A percentile compares a stretch with the other conserved stretches of the same genome.
These are phyloP conservation scores for Dorcus parallelipipedus DNA, from an alignment of 2,888 invertebrate genomes.

Conservation along the genomic window DNA sequence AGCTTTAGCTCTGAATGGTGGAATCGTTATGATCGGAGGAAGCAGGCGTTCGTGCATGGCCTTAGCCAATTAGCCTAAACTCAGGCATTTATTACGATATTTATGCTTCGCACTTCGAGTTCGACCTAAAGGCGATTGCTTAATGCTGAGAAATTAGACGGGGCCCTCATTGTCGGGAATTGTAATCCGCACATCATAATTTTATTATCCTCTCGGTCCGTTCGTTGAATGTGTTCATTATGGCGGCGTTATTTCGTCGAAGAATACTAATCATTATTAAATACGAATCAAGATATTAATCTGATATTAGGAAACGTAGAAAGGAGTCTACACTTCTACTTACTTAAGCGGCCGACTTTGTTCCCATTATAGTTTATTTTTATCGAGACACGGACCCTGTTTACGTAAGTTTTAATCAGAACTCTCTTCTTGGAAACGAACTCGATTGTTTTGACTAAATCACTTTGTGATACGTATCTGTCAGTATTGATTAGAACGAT, in stretches of 20 bases:
- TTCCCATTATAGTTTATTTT: too few relatives aligned
- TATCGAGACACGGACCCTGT: too few relatives aligned
- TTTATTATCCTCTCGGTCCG: slow-evolving; percentile 7
- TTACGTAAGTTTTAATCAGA: too few relatives aligned
- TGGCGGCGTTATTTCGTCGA: not conserved
- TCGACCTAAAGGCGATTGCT: not conserved
- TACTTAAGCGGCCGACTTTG: not conserved
- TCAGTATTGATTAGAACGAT: too few relatives aligned
- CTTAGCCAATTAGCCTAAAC: not conserved
- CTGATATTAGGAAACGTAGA: slow-evolving; percentile 14
- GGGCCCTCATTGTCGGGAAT: slow-evolving; percentile 5
- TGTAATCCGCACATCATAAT: slow-evolving; percentile 14
- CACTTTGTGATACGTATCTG: too few relatives aligned
- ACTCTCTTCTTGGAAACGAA: too few relatives aligned
- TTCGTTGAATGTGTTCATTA: not conserved
- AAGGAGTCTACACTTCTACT: not conserved
- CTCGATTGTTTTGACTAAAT: too few relatives aligned
- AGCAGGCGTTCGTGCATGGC: too few relatives aligned
- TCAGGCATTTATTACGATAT: not conserved
- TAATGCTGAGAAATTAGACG: slow-evolving; percentile 13
- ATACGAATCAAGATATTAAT: slow-evolving; percentile 13
- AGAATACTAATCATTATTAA: slow-evolving; percentile 11
- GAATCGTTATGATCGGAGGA: too few relatives aligned
- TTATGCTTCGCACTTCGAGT: not conserved
- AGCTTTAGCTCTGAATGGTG: too few relatives aligned